phyloP scores from a whole-genome alignment of 2,888 invertebrate genomes.

The Euplexia lucipara region DNA sequence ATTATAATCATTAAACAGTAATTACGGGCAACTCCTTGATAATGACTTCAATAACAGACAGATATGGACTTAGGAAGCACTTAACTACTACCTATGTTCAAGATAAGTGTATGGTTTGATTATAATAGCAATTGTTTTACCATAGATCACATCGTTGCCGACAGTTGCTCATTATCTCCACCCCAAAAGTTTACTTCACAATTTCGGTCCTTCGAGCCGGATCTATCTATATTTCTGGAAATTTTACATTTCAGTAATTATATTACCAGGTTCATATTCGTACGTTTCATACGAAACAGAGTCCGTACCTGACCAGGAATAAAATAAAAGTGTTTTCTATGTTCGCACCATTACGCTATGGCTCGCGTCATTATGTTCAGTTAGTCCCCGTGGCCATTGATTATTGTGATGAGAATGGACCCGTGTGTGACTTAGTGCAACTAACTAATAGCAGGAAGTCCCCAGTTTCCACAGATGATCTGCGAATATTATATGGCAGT shows the following conservation, averaged over 20 bases:
- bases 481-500: constrained; percentile 36
- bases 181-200: background rate
- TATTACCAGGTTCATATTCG: background rate
- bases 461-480: constrained; percentile 74
- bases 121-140: too few species aligned
- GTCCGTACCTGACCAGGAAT: constrained; percentile 70
- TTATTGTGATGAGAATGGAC: constrained; percentile 83
- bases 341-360: constrained; percentile 84
- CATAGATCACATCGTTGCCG: too few species aligned
- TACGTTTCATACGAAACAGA: constrained; percentile 40
- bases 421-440: constrained; percentile 62
- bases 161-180: background rate
- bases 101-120: background rate
- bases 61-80: constrained; percentile 45
- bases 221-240: background rate
- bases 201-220: background rate
- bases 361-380: constrained; percentile 82
- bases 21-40: constrained; percentile 65
- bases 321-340: constrained; percentile 82
- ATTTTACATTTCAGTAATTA: background rate
- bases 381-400: constrained; percentile 81
- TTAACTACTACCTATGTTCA: too few species aligned
- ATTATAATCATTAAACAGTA: constrained; percentile 64
- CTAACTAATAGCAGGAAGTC: constrained; percentile 65
- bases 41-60: constrained; percentile 60